phyloP scores from a whole-genome alignment of 2,888 invertebrate genomes.

The Cataglyphis altisquamis region DNA sequence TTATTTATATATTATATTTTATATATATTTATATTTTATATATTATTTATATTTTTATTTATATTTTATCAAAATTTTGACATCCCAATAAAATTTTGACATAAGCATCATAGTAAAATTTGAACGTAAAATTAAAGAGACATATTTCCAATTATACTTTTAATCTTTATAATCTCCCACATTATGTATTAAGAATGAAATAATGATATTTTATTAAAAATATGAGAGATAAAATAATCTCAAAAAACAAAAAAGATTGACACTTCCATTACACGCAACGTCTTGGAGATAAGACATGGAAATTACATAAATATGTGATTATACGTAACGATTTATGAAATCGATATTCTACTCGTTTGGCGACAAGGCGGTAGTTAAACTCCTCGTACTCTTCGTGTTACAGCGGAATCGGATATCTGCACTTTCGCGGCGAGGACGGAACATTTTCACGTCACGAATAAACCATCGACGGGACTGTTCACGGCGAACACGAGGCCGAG shows the following conservation, averaged over 20 bases:
- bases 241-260: neutral
- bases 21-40: neutral
- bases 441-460: conserved; percentile 91
- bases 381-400: conserved; percentile 51
- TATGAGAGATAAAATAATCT: neutral
- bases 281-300: neutral
- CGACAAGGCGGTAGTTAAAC: conserved; percentile 43
- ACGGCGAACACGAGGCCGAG: conserved; percentile 91
- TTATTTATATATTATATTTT: neutral
- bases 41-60: too few species aligned
- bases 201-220: neutral
- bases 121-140: neutral
- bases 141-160: neutral
- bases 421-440: conserved; percentile 93
- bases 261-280: neutral
- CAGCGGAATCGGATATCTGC: conserved; percentile 97
- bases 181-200: neutral
- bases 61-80: too few species aligned
- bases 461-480: conserved; percentile 92
- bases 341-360: conserved; percentile 12
- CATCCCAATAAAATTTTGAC: neutral
- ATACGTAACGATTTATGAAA: neutral
- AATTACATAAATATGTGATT: conserved; percentile 29
- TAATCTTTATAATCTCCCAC: neutral
- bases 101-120: neutral